Evolutionary conservation across 2,113 vertebrate genomes (phyloP), one percentile per base, ranked within the genome.

Genomic region (Hemichromis elongatus): DNA sequence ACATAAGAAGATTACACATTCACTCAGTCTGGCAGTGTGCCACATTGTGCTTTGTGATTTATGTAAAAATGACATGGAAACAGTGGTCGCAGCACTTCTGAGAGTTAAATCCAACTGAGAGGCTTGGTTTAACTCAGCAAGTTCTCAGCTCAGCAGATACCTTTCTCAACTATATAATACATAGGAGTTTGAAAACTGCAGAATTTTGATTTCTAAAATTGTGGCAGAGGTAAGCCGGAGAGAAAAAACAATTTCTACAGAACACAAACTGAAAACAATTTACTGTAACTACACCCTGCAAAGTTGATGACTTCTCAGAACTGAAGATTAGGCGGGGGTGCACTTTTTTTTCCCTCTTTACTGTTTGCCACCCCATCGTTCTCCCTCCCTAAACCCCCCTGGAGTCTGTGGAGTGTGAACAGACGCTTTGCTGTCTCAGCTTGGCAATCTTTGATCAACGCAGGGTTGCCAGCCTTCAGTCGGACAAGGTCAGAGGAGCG

Each of bases 271-370:
- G 79, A 82, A 91, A 92, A 91, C 80, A 77, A 78, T 85, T 89
- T 73, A 54, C 88, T 87, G 85, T 87, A 82, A 84, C 83, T 82
- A 87, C 78, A 84, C 26, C 83, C 87, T 57, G 83, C 81, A 86
- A 93, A 94, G 82, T 66, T 91, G 93, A 92, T 92, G 93, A 93
- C 93, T 89, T 89, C 82, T 85, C 89, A 83, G 80, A 92, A 89
- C 24, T 47, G 47, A 79, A 91, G 89, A 90, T 93, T 92, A 87
- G 81, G 35, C 3, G 73, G 16, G 86, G 35, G 8, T 80, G 78
- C 75, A 70, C 77, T 80, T 57, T 73, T 24, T 56, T 19, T 19
- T 33, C 30, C 19, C 40, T 50, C 12, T 18, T 28, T 54, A 26
- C 81, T 75, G 45, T 75, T 18, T 37, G 13, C 54, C 37, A 12